These are phyloP conservation scores for Lycocerus yunnanus DNA, from an alignment of 2,888 invertebrate genomes.

Conservation along the genomic window DNA sequence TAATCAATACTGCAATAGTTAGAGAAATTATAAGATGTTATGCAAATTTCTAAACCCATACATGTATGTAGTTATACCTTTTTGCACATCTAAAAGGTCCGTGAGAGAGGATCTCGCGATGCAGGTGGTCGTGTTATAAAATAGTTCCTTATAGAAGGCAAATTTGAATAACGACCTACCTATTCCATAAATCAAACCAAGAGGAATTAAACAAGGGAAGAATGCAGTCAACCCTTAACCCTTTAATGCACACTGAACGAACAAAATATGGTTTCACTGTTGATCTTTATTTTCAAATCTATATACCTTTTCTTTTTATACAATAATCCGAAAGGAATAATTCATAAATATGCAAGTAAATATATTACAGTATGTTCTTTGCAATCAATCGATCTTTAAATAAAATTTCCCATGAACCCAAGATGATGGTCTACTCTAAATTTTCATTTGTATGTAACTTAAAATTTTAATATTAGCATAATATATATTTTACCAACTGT, in stretches of 20 bases:
- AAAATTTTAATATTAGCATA: background rate
- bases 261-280: slow-evolving; percentile 8
- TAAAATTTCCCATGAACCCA: slow-evolving; percentile 36
- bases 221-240: slow-evolving; percentile 37
- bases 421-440: slow-evolving; percentile 3
- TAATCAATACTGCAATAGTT: background rate
- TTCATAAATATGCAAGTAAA: slow-evolving; percentile 28
- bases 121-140: slow-evolving; percentile 47
- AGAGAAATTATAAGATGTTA: background rate
- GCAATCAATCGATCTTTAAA: slow-evolving; percentile 33
- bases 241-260: slow-evolving; percentile 33
- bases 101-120: slow-evolving; percentile 45
- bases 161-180: slow-evolving; percentile 45
- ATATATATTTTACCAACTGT: too few species aligned
- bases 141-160: slow-evolving; percentile 43
- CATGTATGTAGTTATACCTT: slow-evolving; percentile 2
- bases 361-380: slow-evolving; percentile 24
- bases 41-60: background rate
- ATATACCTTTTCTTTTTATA: slow-evolving; percentile 12
- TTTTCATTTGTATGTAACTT: background rate
- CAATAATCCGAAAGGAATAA: slow-evolving; percentile 11
- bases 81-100: slow-evolving; percentile 31
- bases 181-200: slow-evolving; percentile 43
- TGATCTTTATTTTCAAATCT: slow-evolving; percentile 23
- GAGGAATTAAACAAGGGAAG: slow-evolving; percentile 39